Conservation (phyloP, 2,797 vertebrate genomes). For the Cirrhinus molitorella region DNA sequence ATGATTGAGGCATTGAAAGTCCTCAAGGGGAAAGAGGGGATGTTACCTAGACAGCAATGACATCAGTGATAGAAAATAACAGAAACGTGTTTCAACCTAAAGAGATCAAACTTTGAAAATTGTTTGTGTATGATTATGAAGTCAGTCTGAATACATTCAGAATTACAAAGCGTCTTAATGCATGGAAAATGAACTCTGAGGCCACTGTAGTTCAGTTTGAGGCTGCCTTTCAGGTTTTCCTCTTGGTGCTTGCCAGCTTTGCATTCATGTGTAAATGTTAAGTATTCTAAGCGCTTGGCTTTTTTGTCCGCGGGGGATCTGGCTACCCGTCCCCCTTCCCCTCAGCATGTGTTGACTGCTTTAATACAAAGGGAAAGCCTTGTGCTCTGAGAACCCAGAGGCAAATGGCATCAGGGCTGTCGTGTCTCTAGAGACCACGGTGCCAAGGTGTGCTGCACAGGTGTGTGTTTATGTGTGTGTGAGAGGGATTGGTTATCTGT, state of each 20-base stretch:
- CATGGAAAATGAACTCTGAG: constrained; percentile 1
- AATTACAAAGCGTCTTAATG: not conserved
- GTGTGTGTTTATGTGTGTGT: constrained; percentile 53
- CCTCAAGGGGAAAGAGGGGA: constrained; percentile 23
- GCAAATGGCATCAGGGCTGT: not conserved
- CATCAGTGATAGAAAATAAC: constrained; percentile 19
- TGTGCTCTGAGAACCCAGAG: constrained; percentile 7
- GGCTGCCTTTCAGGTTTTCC: constrained; percentile 21
- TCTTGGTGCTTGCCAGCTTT: constrained; percentile 20
- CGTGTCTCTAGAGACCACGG: not conserved
- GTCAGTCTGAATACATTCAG: not conserved
- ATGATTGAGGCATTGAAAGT: constrained; percentile 12
- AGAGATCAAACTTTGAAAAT: not conserved
- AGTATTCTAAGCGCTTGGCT: constrained; percentile 31
- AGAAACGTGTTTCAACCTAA: not conserved
- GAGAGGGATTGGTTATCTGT: constrained; percentile 16
- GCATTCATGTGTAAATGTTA: constrained; percentile 56
- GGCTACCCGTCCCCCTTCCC: constrained; percentile 26
- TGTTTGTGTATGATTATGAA: too few relatives aligned
- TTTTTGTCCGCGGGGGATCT: constrained; percentile 13
- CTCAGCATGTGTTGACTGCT: constrained; percentile 31
- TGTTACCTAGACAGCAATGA: constrained; percentile 16
- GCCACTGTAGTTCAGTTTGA: constrained; percentile 14
- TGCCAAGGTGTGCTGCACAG: constrained; percentile 18
- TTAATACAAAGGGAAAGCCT: constrained; percentile 7